These are phyloP conservation scores for Papilio protenor DNA, from an alignment of 2,888 invertebrate genomes.

Conservation along the genomic window DNA sequence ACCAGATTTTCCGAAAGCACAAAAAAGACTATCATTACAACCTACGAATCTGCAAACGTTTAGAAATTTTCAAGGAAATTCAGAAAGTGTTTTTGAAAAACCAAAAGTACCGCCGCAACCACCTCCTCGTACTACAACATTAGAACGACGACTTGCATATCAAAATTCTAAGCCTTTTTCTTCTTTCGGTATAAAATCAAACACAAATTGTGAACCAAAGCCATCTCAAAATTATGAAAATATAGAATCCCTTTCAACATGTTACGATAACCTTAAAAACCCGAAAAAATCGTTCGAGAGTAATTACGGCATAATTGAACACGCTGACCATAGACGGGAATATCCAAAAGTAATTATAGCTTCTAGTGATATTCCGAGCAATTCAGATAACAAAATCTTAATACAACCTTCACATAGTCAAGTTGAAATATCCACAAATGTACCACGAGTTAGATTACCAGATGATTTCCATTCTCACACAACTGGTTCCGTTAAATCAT, in stretches of 20 bases:
- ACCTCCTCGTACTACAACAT: conserved; percentile 89
- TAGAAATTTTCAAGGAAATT: conserved; percentile 60
- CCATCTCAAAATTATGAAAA: conserved; percentile 70
- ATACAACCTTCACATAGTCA: conserved; percentile 84
- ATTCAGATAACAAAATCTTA: conserved; percentile 84
- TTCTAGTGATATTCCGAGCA: conserved; percentile 72
- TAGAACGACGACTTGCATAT: conserved; percentile 84
- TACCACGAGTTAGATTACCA: conserved; percentile 80
- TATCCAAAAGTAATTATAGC: conserved; percentile 82
- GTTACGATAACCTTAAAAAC: conserved; percentile 11
- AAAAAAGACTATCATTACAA: conserved; percentile 87
- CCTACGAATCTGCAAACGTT: conserved; percentile 78
- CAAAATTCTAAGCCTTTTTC: conserved; percentile 73
- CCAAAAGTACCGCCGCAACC: conserved; percentile 87
- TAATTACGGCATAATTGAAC: conserved; percentile 49
- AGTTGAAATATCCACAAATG: conserved; percentile 66
- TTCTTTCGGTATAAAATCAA: conserved; percentile 66
- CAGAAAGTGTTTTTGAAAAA: conserved; percentile 67
- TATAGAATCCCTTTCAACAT: conserved; percentile 51
- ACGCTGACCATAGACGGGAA: conserved; percentile 60
- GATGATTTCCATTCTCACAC: conserved; percentile 74
- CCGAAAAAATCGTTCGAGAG: conserved; percentile 62
- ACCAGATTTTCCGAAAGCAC: conserved; percentile 88
- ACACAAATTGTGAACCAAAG: conserved; percentile 59
- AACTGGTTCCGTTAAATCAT: conserved; percentile 68